A percentile compares a stretch with the other conserved stretches of the same genome.
Evolutionary conservation across 2,113 vertebrate genomes (phyloP).

Genomic region (Reinhardtius hippoglossoides): DNA sequence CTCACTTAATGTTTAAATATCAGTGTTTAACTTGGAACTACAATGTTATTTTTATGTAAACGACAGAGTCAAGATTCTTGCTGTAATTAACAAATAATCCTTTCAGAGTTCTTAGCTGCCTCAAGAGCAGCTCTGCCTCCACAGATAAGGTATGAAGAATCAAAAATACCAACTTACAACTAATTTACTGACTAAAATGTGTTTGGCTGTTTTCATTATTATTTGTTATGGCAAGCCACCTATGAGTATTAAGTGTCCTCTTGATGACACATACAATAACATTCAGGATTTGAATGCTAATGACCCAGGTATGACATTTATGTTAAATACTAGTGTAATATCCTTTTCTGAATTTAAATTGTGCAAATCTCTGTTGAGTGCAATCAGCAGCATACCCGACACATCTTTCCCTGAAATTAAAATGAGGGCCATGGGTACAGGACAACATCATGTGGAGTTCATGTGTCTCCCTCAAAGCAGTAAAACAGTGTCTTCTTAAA

Average conservation of each 20-base stretch:
- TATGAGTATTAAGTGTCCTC: background rate
- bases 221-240: background rate
- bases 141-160: background rate
- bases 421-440: constrained; percentile 8
- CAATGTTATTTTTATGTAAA: background rate
- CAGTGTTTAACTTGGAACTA: background rate
- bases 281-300: background rate
- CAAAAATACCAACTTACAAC: background rate
- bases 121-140: background rate
- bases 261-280: background rate
- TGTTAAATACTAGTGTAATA: constrained; percentile 15
- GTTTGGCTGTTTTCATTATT: background rate
- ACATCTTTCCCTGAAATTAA: constrained; percentile 22
- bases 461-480: background rate
- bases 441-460: constrained; percentile 6
- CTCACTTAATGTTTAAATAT: too few species aligned
- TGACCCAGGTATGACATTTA: background rate
- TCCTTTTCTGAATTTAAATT: constrained; percentile 17
- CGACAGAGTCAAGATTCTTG: background rate
- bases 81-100: background rate
- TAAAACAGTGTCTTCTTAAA: constrained; percentile 11
- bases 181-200: background rate
- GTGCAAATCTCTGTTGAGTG: constrained; percentile 51
- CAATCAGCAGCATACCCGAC: constrained; percentile 15
- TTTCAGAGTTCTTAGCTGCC: background rate